Evolutionary conservation across 2,113 vertebrate genomes (phyloP), one percentile per base, ranked within the genome.

Genomic region (Pogona vitticeps): DNA sequence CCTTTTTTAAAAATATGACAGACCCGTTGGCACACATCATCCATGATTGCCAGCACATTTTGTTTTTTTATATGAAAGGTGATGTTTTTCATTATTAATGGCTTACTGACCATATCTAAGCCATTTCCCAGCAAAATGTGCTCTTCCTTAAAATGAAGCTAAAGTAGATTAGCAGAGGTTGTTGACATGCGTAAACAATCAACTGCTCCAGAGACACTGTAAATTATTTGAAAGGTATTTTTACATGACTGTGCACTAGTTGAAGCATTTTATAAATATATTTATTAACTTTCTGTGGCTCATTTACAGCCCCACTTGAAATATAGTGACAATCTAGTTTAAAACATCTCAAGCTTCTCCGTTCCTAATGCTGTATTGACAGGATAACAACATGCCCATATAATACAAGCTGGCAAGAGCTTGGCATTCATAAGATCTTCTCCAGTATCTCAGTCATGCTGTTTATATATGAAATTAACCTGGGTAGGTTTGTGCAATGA

Each of bases 11-110:
- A 52, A 52, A 52, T 88, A 52, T 85, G 40, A 89, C 83, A 88
- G 65, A 78, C 65, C 40, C 7, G 0, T 85, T 90, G 88, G 86
- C 90, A 77, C 86, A 92, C 91, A 88, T 92, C 85, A 86, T 88
- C 70, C 76, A 89, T 42, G 73, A 68, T 8, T 93, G 42, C 42
- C 88, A 91, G 82, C 82, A 73, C 14, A 88, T 75, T 86, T 80
- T 82, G 90, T 78, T 94, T 63, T 76, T 93, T 92, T 92, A 91
- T 93, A 94, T 94, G 92, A 14, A 91, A 94, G 88, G 81, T 91
- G 88, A 90, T 28, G 6, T 7, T 88, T 95, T 94, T 91, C 83
- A 90, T 93, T 94, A 94, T 87, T 89, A 92, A 94, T 89, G 23
- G 87, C 88, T 90, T 38, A 38, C 89, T 88, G 76, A 93, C 13